Conservation (phyloP, 2,113 vertebrate genomes). For the Brachirus orientalis region DNA sequence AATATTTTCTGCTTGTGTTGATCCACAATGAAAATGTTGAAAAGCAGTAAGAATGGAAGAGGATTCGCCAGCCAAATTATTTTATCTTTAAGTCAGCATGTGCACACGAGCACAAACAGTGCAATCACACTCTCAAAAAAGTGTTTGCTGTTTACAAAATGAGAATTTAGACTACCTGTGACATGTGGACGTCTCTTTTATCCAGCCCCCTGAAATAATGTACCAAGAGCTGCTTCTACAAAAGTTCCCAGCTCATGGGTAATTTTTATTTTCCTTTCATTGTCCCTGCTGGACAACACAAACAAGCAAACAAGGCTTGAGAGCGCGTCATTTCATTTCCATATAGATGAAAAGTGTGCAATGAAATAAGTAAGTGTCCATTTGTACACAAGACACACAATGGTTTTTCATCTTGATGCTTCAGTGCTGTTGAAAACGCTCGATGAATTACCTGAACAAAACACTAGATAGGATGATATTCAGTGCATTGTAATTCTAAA, state of each 20-base stretch:
- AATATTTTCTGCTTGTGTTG: no score
- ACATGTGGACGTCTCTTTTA: constrained; percentile 60
- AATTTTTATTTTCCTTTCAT: constrained; percentile 75
- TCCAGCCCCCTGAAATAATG: constrained; percentile 50
- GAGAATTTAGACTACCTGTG: constrained; percentile 50
- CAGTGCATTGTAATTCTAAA: constrained; percentile 73
- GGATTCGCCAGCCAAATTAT: constrained; percentile 5
- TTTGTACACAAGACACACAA: constrained; percentile 75
- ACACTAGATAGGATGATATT: constrained; percentile 74
- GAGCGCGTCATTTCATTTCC: constrained; percentile 78
- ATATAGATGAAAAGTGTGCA: constrained; percentile 80
- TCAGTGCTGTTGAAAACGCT: constrained; percentile 73
- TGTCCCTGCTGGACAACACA: constrained; percentile 71
- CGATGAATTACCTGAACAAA: constrained; percentile 77
- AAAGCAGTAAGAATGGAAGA: no score
- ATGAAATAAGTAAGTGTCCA: constrained; percentile 79
- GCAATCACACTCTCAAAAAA: constrained; percentile 36
- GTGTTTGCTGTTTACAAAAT: constrained; percentile 48
- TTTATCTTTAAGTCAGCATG: constrained; percentile 22
- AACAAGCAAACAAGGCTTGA: constrained; percentile 75
- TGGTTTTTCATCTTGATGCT: constrained; percentile 78
- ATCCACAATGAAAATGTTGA: neutral
- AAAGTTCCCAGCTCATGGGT: constrained; percentile 61
- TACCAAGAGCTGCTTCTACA: constrained; percentile 56
- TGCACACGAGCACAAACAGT: constrained; percentile 32